Conservation (phyloP, 2,888 invertebrate genomes). For the Eumerus sabulonum region DNA sequence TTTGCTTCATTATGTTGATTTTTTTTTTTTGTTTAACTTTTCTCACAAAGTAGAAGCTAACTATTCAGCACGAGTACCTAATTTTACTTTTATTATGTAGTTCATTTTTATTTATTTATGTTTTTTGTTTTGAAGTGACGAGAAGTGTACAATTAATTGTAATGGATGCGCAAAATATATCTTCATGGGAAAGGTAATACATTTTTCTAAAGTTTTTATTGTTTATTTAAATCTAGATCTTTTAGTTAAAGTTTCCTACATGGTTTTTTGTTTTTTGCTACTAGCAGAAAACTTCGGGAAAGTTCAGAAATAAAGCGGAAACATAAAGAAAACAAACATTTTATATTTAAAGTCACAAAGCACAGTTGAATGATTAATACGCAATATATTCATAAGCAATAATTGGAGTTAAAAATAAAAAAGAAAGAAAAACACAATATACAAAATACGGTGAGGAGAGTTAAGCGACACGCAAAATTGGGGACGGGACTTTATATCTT, state of each 20-base stretch:
- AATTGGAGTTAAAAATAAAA: not conserved
- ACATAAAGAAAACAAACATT: conserved; percentile 12
- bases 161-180: no score
- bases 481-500: conserved; percentile 21
- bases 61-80: no score
- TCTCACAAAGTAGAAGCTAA: not conserved
- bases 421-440: conserved; percentile 1
- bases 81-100: no score
- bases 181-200: conserved; percentile 2
- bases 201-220: conserved; percentile 28
- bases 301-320: no score
- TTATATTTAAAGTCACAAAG: conserved; percentile 13
- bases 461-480: conserved; percentile 22
- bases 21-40: conserved; percentile 29
- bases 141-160: no score
- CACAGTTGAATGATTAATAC: conserved; percentile 1
- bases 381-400: not conserved
- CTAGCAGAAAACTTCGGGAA: no score
- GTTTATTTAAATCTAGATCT: no score
- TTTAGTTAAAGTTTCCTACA: no score
- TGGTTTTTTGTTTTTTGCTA: no score
- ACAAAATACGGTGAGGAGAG: not conserved
- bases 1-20: conserved; percentile 41
- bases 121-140: not conserved
- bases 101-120: conserved; percentile 52